Percentiles rank a stretch among this genome's conserved stretches.
These are phyloP conservation scores for Zaprionus lachaisei DNA, from an alignment of 1,140 invertebrate genomes.

Conservation along the genomic window DNA sequence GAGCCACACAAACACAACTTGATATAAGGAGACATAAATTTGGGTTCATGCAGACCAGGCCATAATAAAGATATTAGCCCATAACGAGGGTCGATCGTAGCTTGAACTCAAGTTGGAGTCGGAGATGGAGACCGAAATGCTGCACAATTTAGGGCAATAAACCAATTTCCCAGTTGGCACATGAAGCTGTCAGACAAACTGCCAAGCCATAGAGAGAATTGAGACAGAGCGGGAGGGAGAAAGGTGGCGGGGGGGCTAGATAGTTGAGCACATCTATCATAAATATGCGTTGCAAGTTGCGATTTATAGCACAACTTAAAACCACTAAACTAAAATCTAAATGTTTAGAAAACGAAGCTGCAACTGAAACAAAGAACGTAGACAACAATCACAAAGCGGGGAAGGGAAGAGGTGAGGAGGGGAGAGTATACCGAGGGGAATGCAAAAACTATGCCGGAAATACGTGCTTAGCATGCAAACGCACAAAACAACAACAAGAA, in stretches of 20 bases:
- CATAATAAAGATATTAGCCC: constrained; percentile 10
- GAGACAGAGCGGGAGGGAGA: not conserved
- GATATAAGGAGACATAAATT: constrained; percentile 1
- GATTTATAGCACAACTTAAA: constrained; percentile 62
- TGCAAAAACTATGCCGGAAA: constrained; percentile 79
- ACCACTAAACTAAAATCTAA: constrained; percentile 56
- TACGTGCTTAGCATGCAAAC: constrained; percentile 79
- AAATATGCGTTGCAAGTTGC: constrained; percentile 54
- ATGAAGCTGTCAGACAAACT: constrained; percentile 14
- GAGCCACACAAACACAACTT: not conserved
- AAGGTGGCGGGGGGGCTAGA: not conserved
- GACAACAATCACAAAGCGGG: constrained; percentile 28
- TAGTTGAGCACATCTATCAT: constrained; percentile 44
- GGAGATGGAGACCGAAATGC: not conserved
- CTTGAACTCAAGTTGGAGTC: not conserved
- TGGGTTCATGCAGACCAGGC: not conserved
- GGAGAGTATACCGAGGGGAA: constrained; percentile 10
- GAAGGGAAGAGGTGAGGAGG: not conserved
- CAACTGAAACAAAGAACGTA: constrained; percentile 32
- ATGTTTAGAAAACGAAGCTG: constrained; percentile 52
- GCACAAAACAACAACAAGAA: constrained; percentile 59
- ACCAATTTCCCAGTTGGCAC: constrained; percentile 33
- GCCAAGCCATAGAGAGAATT: not conserved
- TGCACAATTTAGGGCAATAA: constrained; percentile 20
- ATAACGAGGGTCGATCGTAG: constrained; percentile 6